These are phyloP conservation scores for Gila robusta DNA, from an alignment of 2,797 vertebrate genomes.

Conservation along the genomic window DNA sequence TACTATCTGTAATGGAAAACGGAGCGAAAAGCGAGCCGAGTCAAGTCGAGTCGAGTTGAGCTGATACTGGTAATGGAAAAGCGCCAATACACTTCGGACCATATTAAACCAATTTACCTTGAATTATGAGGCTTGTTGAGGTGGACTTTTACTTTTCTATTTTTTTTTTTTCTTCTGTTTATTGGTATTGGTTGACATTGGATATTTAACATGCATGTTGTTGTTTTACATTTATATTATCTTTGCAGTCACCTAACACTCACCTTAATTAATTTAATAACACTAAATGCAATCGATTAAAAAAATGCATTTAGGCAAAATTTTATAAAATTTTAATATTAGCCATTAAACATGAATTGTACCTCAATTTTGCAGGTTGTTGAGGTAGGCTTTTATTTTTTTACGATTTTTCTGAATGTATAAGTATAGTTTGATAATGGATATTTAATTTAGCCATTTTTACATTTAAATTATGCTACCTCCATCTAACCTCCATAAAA, in stretches of 20 bases:
- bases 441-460: neutral
- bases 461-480: neutral
- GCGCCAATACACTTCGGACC: too few species aligned
- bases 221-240: neutral
- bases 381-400: neutral
- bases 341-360: neutral
- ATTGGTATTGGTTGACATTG: too few species aligned
- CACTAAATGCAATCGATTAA: neutral
- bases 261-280: neutral
- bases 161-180: too few species aligned
- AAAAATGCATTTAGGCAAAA: neutral
- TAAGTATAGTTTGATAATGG: neutral
- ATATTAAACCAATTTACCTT: neutral
- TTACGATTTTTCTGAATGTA: neutral
- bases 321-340: neutral
- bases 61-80: too few species aligned
- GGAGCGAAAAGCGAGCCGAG: too few species aligned
- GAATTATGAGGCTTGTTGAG: neutral
- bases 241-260: neutral
- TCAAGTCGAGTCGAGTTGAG: too few species aligned
- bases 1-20: too few species aligned
- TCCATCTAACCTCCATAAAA: too few species aligned
- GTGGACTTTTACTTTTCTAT: neutral
- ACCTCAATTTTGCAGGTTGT: neutral
- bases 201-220: neutral